Conservation (phyloP, 2,113 vertebrate species). For the Odocoileus virginianus region DNA sequence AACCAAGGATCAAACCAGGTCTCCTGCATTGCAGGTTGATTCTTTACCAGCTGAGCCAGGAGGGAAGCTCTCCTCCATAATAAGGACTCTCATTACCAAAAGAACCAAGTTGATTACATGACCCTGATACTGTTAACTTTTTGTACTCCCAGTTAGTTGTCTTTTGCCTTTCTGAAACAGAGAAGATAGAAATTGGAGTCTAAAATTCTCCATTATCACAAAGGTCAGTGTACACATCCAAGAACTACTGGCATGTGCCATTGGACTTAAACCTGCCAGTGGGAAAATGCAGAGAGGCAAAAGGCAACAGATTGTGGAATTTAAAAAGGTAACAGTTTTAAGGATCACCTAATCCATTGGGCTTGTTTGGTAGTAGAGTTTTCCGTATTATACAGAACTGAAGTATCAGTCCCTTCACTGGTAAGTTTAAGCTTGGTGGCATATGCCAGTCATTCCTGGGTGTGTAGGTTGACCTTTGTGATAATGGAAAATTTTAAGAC, state of each 20-base stretch:
- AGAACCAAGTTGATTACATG: neutral
- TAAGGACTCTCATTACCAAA: neutral
- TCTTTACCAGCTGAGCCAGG: neutral
- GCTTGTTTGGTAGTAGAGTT: neutral
- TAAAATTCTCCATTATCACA: slow-evolving; percentile 31
- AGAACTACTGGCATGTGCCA: neutral
- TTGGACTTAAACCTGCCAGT: neutral
- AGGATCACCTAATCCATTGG: neutral
- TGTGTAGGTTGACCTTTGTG: slow-evolving; percentile 24
- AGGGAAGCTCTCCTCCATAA: neutral
- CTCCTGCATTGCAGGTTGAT: neutral
- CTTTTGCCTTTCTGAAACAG: neutral
- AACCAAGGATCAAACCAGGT: neutral
- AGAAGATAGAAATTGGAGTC: neutral
- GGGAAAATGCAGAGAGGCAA: neutral
- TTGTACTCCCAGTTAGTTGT: neutral
- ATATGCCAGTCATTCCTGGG: neutral
- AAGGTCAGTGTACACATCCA: slow-evolving; percentile 18
- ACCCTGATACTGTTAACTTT: neutral
- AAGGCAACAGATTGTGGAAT: neutral
- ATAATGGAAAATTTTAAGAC: slow-evolving; percentile 17
- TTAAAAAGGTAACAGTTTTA: neutral
- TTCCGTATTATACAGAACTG: neutral
- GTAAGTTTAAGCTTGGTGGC: neutral
- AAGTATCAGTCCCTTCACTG: neutral